Evolutionary conservation across 2,888 invertebrate genomes (phyloP).

Genomic region (Coremacera marginata): DNA sequence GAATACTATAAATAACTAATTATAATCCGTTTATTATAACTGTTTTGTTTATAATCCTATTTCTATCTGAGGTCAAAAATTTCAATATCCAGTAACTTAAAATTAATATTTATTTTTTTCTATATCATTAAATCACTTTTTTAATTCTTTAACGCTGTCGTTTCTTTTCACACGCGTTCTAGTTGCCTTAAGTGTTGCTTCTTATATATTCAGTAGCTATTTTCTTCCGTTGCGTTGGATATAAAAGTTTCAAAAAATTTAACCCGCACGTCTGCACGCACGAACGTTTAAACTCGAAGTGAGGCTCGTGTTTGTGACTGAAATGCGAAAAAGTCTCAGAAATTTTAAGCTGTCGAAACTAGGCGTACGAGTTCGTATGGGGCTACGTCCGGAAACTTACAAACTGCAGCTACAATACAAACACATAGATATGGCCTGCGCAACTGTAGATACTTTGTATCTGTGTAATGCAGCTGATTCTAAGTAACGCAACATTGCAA

Average conservation of each 20-base stretch:
- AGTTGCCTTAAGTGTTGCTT: too few species aligned
- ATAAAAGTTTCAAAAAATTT: not conserved
- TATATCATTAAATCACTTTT: not conserved
- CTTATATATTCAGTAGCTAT: not conserved
- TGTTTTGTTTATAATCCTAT: too few species aligned
- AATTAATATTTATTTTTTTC: not conserved
- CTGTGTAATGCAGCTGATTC: slow-evolving; percentile 10
- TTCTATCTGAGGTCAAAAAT: not conserved
- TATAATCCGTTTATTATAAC: too few species aligned
- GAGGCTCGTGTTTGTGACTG: slow-evolving; percentile 6
- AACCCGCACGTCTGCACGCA: slow-evolving; percentile 23
- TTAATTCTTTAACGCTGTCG: not conserved
- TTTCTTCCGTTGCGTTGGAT: not conserved
- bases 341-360: slow-evolving; percentile 11
- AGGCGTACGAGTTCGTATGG: not conserved
- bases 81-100: not conserved
- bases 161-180: not conserved
- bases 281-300: slow-evolving; percentile 34
- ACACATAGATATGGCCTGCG: not conserved
- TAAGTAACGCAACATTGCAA: not conserved
- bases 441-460: slow-evolving; percentile 4
- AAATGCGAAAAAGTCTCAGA: slow-evolving; percentile 20
- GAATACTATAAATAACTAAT: too few species aligned
- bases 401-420: slow-evolving; percentile 18
- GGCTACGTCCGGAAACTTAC: not conserved